Percentiles rank a stretch among this genome's conserved stretches.
phyloP scores from a whole-genome alignment of 2,797 vertebrate species.

The Cuniculus paca region DNA sequence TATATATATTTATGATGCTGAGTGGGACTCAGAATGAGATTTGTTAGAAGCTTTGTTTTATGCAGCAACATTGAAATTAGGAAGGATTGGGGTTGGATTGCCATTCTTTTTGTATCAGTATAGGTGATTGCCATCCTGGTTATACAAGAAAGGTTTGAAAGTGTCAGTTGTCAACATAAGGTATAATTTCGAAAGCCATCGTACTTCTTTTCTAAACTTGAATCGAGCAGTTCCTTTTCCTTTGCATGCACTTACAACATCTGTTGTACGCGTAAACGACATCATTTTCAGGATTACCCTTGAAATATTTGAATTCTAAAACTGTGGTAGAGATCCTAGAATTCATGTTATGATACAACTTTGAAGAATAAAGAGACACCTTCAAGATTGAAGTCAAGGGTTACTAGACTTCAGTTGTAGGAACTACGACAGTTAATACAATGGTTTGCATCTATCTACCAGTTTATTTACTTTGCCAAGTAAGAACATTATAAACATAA shows the following conservation, averaged over 20 bases:
- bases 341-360: constrained; percentile 3
- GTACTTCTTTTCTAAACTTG: constrained; percentile 34
- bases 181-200: not conserved
- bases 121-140: not conserved
- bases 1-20: not conserved
- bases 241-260: not conserved
- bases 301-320: constrained; percentile 53
- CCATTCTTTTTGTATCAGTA: not conserved
- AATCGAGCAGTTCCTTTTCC: not conserved
- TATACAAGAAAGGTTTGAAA: not conserved
- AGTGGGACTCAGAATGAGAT: not conserved
- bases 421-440: not conserved
- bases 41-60: not conserved
- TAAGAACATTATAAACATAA: not conserved
- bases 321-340: constrained; percentile 19
- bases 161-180: not conserved
- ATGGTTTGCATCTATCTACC: not conserved
- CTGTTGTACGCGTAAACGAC: not conserved
- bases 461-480: constrained; percentile 14
- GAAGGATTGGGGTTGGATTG: not conserved
- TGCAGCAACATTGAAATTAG: not conserved
- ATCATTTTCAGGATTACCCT: not conserved
- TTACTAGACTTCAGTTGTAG: not conserved
- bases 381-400: not conserved
- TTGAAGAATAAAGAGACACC: constrained; percentile 21